A percentile compares a stretch with the other conserved stretches of the same genome.
Evolutionary conservation across 1,140 invertebrate species (phyloP).

Genomic region (Frieseomelitta varia): DNA sequence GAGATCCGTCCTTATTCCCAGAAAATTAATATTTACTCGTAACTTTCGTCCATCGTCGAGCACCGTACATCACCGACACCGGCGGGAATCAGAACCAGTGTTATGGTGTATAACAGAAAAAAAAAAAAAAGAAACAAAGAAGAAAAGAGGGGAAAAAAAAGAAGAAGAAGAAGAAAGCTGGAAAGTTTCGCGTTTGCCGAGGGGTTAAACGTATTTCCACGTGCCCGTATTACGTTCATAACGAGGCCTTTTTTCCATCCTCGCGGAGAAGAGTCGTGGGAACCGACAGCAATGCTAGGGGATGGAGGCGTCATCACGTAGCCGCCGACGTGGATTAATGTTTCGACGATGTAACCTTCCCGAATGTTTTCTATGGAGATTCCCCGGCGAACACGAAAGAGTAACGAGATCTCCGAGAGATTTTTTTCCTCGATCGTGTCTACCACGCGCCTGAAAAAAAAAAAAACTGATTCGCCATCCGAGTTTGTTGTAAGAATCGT

Average conservation of each 20-base stretch:
- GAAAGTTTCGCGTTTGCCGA: background rate
- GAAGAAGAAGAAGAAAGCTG: background rate
- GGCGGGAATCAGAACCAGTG: background rate
- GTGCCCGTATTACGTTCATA: background rate
- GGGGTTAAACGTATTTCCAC: conserved; percentile 6
- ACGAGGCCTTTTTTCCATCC: too few species aligned
- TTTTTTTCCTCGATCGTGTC: conserved; percentile 15
- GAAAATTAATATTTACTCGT: conserved; percentile 32
- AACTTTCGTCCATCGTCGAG: conserved; percentile 10
- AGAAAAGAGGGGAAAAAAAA: too few species aligned
- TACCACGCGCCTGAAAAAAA: background rate
- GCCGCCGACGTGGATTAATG: conserved; percentile 47
- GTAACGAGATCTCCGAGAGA: conserved; percentile 13
- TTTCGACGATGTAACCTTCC: conserved; percentile 35
- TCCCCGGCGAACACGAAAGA: background rate
- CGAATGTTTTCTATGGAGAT: conserved; percentile 36
- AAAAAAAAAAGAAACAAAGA: too few species aligned
- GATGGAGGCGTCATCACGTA: conserved; percentile 9
- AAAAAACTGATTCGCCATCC: background rate
- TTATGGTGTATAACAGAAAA: background rate
- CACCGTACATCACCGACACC: too few species aligned
- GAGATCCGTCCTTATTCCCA: background rate
- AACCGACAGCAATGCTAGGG: background rate
- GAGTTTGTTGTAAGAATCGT: too few species aligned
- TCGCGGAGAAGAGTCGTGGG: background rate